Base-by-base conservation (phyloP, 1,140 invertebrate species). In the Cydia splendana region DNA sequence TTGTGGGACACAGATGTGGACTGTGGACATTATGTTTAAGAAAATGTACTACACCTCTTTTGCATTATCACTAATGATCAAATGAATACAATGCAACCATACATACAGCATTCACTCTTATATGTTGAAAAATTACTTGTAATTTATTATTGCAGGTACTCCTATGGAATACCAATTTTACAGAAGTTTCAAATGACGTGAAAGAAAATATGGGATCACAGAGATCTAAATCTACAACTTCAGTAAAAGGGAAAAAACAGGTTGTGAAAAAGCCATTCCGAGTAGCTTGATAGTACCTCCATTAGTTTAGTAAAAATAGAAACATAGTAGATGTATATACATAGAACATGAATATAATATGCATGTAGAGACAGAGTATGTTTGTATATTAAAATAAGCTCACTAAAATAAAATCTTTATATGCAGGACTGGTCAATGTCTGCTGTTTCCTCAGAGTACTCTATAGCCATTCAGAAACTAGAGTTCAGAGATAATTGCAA, bases 131-230 rank as follows among this genome's bases (percentile, higher is more conserved):
- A 73, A 51, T 73, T 12, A 18, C 48, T 73, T 24, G 24, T 24
- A 76, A 62, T 48, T 76, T 75, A 74, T 76, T 80, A 30, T 90
- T 92, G 30, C 81, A 95, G 95, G 94, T 95, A 4, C 92, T 95
- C 79, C 91, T 95, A 34, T 96, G 95, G 95, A 95, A 94, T 88
- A 95, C 95, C 62, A 94, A 94, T 81, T 93, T 94, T 75, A 90
- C 88, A 76, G 83, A 90, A 77, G 75, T 91, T 53, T 77, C 62
- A 34, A 82, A 73, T 84, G 88, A 89, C 51, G 24, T 69, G 38
- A 93, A 91, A 78, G 91, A 92, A 76, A 92, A 92, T 82, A 65
- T 87, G 45, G 77, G 73, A 75, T 85, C 86, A 57, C 84, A 86
- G 71, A 75, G 48, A 51, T 82, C 86, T 53, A 90, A 90, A 84